Evolutionary conservation across 2,888 invertebrate species (phyloP), one percentile per base, ranked within the genome.

Genomic region (Nasonia oneida): DNA sequence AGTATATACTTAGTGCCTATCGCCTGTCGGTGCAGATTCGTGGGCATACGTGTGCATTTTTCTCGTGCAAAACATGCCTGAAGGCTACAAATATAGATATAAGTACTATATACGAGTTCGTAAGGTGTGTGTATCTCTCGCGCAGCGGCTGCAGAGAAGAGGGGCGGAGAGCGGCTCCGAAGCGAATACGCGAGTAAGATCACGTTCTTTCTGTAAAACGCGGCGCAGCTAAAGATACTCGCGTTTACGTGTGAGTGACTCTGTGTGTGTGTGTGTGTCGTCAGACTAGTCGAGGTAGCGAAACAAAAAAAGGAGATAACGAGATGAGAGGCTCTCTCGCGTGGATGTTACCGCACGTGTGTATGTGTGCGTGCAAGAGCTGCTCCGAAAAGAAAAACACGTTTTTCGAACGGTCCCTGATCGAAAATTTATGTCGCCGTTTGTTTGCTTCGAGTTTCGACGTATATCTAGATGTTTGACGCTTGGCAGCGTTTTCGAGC

Each of bases 101-200:
- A 53, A 4, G 15, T 6, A 29, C 12, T 29, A 4, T 67, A 33
- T 5, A 6, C 29, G 37, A 81, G 53, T 71, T 71, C 23, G 37
- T 4, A 61, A 81, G 73, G 57, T 61, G 74, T 3, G 29, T 14
- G 37, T 5, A 47, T 37, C n/a, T 29, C 29, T 64, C 47, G 23
- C 6, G 29, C 29, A 61, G 10, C 61, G 2, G 61, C 23, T 1
- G 23, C 6, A 18, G 4, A 14, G 82, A 6, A 50, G 50, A 57
- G 78, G 29, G 71, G 6, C 15, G 18, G 18, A 61, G 42, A 10
- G 78, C 37, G 70, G 47, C 53, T 15, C 18, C 2, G 37, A 18
- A 77, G 33, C 61, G 78, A 78, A 73, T 78, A 78, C 71, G 74
- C 61, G 64, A 42, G 33, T 83, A 67, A 81, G 74, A 82, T 82